phyloP scores from a whole-genome alignment of 2,888 invertebrate species.

The Lepidochitona cinerea region DNA sequence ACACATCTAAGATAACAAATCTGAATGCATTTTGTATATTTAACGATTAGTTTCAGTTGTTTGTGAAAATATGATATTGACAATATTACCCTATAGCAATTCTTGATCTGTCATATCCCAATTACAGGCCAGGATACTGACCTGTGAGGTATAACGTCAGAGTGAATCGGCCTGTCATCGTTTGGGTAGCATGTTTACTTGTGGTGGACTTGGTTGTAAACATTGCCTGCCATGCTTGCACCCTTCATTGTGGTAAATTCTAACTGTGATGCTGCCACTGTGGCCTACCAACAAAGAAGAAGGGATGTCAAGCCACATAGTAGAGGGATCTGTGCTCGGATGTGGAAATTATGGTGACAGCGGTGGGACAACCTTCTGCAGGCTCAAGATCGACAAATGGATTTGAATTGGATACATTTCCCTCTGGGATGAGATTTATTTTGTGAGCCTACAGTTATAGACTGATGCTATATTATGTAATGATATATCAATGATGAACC shows the following conservation, averaged over 20 bases:
- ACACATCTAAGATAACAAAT: no score
- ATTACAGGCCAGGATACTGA: constrained; percentile 6
- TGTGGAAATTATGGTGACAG: neutral
- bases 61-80: neutral
- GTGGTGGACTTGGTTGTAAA: neutral
- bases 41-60: no score
- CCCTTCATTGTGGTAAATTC: constrained; percentile 2
- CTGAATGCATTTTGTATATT: no score
- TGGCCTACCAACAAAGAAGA: neutral
- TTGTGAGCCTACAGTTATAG: no score
- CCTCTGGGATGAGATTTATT: no score
- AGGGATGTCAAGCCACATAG: neutral
- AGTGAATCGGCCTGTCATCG: neutral
- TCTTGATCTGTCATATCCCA: constrained; percentile 2
- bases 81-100: neutral
- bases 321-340: neutral
- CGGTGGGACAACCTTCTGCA: neutral
- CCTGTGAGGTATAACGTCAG: neutral
- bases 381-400: neutral
- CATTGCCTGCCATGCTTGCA: constrained; percentile 8
- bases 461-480: no score
- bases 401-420: no score
- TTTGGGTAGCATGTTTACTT: constrained; percentile 1
- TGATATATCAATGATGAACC: no score
- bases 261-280: constrained; percentile 5